Evolutionary conservation across 2,888 invertebrate genomes (phyloP), one percentile per base, ranked within the genome.

Genomic region (Lysandra coridon): DNA sequence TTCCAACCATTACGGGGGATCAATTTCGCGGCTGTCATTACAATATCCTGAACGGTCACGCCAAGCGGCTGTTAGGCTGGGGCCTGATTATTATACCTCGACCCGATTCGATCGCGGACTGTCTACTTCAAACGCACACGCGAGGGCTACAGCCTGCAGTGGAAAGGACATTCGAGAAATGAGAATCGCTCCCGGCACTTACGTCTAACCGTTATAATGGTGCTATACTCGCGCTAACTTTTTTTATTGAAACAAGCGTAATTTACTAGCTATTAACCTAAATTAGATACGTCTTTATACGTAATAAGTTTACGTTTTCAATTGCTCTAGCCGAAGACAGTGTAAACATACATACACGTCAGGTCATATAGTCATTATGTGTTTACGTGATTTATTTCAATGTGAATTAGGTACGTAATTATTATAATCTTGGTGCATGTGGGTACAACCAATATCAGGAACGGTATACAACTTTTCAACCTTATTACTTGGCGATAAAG

Each of bases 41-140:
- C 23, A 73, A 80, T 78, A 57, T 53, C 64, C 73, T 53, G 33
- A 7, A 17, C 74, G 53, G 79, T 82, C 82, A 82, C 82, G 82
- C 79, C 74, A 80, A 57, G 79, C 78, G 80, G 49, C 78, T 69
- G 78, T 81, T 80, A 80, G 78, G 62, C 49, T 17, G 57, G 57
- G 57, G 57, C 12, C 57, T 4, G 4, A 57, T 17, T 57, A 4
- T 17, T 1, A 57, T 17, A 17, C 57, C 1, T 57, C 57, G 57
- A 57, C 17, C 17, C 57, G 17, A 17, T 14, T 57, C 57, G 57
- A 57, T 4, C 17, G 17, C 12, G 14, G 57, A 17, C 57, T 17
- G 57, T 57, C 57, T 57, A 4, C 3, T 17, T 57, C 57, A 12
- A 14, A 17, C 4, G 17, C 17, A 17, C 57, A 14, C 17, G 57